Conservation (phyloP, 2,888 invertebrate genomes). For the Morpho helenor region DNA sequence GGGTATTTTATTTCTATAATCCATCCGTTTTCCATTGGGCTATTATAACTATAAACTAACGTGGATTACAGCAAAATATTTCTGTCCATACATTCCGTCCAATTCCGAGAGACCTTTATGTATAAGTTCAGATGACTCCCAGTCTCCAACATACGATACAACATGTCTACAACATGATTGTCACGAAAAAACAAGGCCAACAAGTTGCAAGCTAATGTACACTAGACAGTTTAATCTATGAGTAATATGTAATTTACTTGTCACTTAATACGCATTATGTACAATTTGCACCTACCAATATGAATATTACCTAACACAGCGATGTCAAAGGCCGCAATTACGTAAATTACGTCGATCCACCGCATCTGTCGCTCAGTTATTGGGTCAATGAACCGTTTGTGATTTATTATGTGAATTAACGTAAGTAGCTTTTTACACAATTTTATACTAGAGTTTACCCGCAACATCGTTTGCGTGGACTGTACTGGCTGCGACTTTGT, state of each 20-base stretch:
- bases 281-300: constrained; percentile 1
- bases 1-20: too few relatives aligned
- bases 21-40: too few relatives aligned
- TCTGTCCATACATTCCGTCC: too few relatives aligned
- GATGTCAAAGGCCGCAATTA: constrained; percentile 30
- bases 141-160: too few relatives aligned
- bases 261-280: constrained; percentile 3
- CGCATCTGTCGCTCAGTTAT: constrained; percentile 20
- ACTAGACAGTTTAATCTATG: not conserved
- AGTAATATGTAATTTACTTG: not conserved
- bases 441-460: not conserved
- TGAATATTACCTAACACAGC: constrained; percentile 21
- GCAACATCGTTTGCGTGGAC: too few relatives aligned
- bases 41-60: too few relatives aligned
- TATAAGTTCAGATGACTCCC: too few relatives aligned
- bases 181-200: too few relatives aligned
- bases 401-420: constrained; percentile 13
- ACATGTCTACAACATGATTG: too few relatives aligned
- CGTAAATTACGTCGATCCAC: constrained; percentile 22
- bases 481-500: not conserved
- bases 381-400: constrained; percentile 29
- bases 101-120: too few relatives aligned
- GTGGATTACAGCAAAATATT: too few relatives aligned
- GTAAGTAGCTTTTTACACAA: not conserved
- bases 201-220: too few relatives aligned